A percentile compares a stretch with the other conserved stretches of the same genome.
phyloP scores from a whole-genome alignment of 1,140 invertebrate species.

The Neelides sp. region DNA sequence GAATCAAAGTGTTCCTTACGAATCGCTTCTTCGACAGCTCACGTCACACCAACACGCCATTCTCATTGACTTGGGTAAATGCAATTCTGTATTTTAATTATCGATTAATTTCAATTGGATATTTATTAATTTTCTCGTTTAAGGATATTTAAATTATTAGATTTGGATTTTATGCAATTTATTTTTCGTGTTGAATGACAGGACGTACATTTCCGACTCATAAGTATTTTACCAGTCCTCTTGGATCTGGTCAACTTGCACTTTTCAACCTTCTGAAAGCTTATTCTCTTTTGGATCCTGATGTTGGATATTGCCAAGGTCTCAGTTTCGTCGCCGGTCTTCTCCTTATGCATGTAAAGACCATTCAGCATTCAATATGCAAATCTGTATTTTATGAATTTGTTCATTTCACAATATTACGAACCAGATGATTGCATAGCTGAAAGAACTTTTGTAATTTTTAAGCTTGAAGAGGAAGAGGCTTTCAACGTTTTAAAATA shows the following conservation, averaged over 20 bases:
- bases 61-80: conserved; percentile 67
- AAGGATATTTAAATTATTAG: too few relatives aligned
- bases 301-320: conserved; percentile 92
- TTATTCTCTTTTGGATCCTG: conserved; percentile 82
- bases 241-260: conserved; percentile 80
- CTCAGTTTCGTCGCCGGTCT: conserved; percentile 89
- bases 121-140: too few relatives aligned
- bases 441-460: conserved; percentile 28
- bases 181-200: too few relatives aligned
- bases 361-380: neutral
- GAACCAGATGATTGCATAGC: neutral
- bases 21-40: conserved; percentile 65
- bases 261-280: conserved; percentile 91
- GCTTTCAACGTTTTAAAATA: conserved; percentile 77
- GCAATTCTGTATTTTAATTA: too few relatives aligned
- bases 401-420: neutral
- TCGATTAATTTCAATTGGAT: too few relatives aligned
- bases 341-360: conserved; percentile 76
- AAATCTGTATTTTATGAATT: conserved; percentile 1
- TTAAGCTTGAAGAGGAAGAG: conserved; percentile 75
- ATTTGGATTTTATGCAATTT: too few relatives aligned
- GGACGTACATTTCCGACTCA: conserved; percentile 89
- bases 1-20: conserved; percentile 54
- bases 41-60: conserved; percentile 93
- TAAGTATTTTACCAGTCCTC: conserved; percentile 71